These are phyloP conservation scores for Flexamia atlantica DNA, from an alignment of 2,888 invertebrate species.

Conservation along the genomic window DNA sequence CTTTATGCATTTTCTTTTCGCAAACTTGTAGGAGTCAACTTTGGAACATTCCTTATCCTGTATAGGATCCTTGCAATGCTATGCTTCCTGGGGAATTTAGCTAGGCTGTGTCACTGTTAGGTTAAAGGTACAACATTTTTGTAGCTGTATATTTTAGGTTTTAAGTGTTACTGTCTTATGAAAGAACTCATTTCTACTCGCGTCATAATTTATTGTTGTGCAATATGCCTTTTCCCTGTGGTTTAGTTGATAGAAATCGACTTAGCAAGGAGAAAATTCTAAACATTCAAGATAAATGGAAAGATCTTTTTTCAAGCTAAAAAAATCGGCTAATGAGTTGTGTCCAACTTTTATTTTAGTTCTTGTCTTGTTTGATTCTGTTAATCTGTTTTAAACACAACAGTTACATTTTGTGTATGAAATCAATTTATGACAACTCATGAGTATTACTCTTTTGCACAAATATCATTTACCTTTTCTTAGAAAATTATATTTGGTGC, in stretches of 20 bases:
- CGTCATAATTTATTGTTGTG: background rate
- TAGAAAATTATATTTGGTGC: background rate
- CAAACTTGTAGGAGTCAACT: background rate
- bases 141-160: background rate
- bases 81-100: constrained; percentile 1
- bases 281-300: background rate
- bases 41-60: constrained; percentile 19
- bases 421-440: too few relatives aligned
- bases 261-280: background rate
- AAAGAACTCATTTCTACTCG: background rate
- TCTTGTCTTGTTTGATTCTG: too few relatives aligned
- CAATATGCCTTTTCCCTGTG: background rate
- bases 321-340: background rate
- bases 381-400: background rate
- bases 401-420: background rate
- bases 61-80: constrained; percentile 26
- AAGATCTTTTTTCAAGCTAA: too few relatives aligned
- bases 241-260: background rate
- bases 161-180: background rate
- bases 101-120: constrained; percentile 45
- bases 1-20: too few relatives aligned
- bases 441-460: background rate
- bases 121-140: background rate
- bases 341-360: background rate
- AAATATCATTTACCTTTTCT: background rate